Evolutionary conservation across 2,888 invertebrate genomes (phyloP).

Genomic region (Stenichneumon culpator): DNA sequence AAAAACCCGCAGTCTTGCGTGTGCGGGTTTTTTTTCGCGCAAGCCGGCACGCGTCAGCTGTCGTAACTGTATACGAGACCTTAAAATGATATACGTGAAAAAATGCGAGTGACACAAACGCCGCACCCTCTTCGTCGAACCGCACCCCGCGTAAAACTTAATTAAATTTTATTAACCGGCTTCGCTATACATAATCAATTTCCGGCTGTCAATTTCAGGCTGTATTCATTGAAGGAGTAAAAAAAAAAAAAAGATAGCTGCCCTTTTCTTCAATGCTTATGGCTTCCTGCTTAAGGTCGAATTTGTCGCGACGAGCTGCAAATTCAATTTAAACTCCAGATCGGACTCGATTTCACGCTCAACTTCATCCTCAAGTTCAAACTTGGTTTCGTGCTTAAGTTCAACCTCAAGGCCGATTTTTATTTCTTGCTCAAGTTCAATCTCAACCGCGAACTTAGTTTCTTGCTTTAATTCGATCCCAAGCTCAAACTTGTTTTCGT

Average conservation of each 20-base stretch:
- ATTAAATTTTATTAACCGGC: constrained; percentile 60
- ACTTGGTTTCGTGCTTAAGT: not conserved
- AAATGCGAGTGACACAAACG: constrained; percentile 26
- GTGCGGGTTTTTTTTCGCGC: too few species aligned
- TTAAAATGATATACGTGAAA: constrained; percentile 32
- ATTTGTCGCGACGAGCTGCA: not conserved
- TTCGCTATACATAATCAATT: constrained; percentile 54
- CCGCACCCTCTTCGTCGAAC: constrained; percentile 21
- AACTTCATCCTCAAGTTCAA: not conserved
- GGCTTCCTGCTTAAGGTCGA: not conserved
- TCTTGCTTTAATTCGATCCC: not conserved
- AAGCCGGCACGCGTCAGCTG: constrained; percentile 30
- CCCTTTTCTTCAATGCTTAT: constrained; percentile 1
- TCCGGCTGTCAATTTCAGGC: constrained; percentile 58
- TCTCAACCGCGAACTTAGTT: too few species aligned
- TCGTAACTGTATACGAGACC: constrained; percentile 25
- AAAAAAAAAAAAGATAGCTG: constrained; percentile 5
- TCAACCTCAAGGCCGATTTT: not conserved
- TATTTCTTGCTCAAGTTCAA: not conserved
- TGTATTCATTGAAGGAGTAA: not conserved
- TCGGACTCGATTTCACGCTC: not conserved
- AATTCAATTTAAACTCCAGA: not conserved
- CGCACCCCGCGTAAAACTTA: constrained; percentile 51
- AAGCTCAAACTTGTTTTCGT: too few species aligned
- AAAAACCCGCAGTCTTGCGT: too few species aligned